Evolutionary conservation across 2,113 vertebrate genomes (phyloP).

Genomic region (Channa maculata): DNA sequence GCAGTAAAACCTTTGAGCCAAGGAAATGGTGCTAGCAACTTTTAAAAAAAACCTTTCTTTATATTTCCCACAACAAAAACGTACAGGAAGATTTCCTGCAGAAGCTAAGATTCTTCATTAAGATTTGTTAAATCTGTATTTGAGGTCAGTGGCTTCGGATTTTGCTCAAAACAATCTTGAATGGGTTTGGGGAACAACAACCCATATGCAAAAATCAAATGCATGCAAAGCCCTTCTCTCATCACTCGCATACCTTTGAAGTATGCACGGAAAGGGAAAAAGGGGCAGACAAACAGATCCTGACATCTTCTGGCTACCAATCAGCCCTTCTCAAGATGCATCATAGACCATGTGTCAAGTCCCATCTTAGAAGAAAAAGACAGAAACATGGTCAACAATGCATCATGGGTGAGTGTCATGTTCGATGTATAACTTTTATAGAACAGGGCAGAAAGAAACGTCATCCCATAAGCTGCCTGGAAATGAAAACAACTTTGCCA

Average conservation of each 20-base stretch:
- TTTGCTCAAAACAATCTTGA: background rate
- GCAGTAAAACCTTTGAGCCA: background rate
- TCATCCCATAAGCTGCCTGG: background rate
- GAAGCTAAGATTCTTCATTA: background rate
- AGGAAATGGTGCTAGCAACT: no score
- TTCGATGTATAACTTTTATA: no score
- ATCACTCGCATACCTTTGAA: background rate
- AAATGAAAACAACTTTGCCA: constrained; percentile 1
- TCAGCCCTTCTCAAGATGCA: background rate
- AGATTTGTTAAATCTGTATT: constrained; percentile 3
- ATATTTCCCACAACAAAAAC: no score
- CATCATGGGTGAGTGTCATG: no score
- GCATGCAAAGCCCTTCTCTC: background rate
- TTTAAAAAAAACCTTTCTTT: no score
- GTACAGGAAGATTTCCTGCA: background rate
- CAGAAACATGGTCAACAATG: background rate
- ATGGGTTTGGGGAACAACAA: background rate
- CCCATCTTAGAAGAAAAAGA: background rate
- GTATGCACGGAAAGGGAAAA: background rate
- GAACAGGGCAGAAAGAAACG: no score
- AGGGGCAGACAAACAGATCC: background rate
- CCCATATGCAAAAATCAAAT: background rate
- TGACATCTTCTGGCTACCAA: background rate
- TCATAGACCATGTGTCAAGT: background rate
- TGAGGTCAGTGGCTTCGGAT: background rate